Percentiles rank a stretch among this genome's conserved stretches.
Conservation (phyloP, 2,113 vertebrate genomes). For the Cebidichthys violaceus region DNA sequence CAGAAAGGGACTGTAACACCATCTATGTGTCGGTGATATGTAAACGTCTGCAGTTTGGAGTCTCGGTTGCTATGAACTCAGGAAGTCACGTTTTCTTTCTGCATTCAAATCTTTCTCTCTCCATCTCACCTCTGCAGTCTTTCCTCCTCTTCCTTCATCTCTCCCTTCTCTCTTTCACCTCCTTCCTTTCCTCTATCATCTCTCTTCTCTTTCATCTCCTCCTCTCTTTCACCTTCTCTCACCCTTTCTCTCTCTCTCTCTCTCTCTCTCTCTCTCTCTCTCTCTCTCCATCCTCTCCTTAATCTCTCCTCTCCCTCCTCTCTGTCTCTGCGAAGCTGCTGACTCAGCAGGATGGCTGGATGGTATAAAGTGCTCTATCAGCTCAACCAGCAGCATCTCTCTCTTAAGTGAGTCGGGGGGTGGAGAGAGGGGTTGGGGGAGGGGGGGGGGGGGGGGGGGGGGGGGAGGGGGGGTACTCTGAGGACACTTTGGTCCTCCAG, state of each 20-base stretch:
- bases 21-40: not conserved
- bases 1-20: not conserved
- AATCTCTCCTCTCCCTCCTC: slow-evolving; percentile 24
- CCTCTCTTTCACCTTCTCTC: slow-evolving; percentile 3
- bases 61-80: not conserved
- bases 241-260: not conserved
- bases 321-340: slow-evolving; percentile 66
- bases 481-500: slow-evolving; percentile 69
- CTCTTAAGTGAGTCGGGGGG: slow-evolving; percentile 69
- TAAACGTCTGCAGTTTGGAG: not conserved
- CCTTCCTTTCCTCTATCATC: not conserved
- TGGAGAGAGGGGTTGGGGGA: slow-evolving; percentile 1
- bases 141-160: too few species aligned
- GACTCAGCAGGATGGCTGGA: slow-evolving; percentile 74
- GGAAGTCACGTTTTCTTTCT: not conserved
- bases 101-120: not conserved
- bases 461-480: slow-evolving; percentile 33
- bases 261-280: not conserved
- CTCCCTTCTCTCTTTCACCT: slow-evolving; percentile 2
- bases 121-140: not conserved
- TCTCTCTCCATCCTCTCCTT: slow-evolving; percentile 28
- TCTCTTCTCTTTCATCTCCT: not conserved
- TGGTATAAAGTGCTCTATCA: slow-evolving; percentile 82
- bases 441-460: slow-evolving; percentile 12
- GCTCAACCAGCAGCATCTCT: slow-evolving; percentile 77